Evolutionary conservation across 1,140 invertebrate species (phyloP).

Genomic region (Meloidogyne floridensis): DNA sequence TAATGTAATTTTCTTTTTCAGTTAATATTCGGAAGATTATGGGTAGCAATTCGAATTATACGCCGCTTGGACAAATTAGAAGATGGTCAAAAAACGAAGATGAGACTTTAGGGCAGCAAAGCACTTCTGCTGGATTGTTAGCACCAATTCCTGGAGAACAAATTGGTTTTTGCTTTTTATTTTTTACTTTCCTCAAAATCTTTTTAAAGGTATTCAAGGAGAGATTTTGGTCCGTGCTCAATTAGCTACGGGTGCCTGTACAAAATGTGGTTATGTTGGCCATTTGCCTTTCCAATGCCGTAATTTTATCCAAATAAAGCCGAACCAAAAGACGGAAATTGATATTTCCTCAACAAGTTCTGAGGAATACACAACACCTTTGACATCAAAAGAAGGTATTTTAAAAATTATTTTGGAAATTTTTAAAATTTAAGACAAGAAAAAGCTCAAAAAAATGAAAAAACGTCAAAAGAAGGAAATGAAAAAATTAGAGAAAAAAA

Average conservation of each 20-base stretch:
- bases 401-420: not conserved
- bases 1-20: too few species aligned
- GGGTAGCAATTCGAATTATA: slow-evolving; percentile 38
- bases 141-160: not conserved
- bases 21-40: not conserved
- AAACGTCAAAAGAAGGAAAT: slow-evolving; percentile 33
- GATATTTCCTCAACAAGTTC: slow-evolving; percentile 46
- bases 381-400: slow-evolving; percentile 36
- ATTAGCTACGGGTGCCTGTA: slow-evolving; percentile 38
- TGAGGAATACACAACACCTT: slow-evolving; percentile 41
- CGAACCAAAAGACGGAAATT: slow-evolving; percentile 35
- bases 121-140: not conserved
- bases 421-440: slow-evolving; percentile 22
- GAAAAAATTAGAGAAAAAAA: slow-evolving; percentile 36
- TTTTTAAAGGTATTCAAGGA: slow-evolving; percentile 34
- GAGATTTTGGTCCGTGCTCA: slow-evolving; percentile 38
- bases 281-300: slow-evolving; percentile 45
- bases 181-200: slow-evolving; percentile 15
- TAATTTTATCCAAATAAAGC: slow-evolving; percentile 44
- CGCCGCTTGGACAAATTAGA: slow-evolving; percentile 30
- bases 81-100: slow-evolving; percentile 26
- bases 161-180: not conserved
- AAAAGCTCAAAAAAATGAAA: slow-evolving; percentile 31
- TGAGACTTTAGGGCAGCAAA: not conserved
- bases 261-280: slow-evolving; percentile 41